Percentiles rank a stretch among this genome's conserved stretches.
Evolutionary conservation across 1,140 invertebrate species (phyloP).

Genomic region (Dreissena rostriformis): DNA sequence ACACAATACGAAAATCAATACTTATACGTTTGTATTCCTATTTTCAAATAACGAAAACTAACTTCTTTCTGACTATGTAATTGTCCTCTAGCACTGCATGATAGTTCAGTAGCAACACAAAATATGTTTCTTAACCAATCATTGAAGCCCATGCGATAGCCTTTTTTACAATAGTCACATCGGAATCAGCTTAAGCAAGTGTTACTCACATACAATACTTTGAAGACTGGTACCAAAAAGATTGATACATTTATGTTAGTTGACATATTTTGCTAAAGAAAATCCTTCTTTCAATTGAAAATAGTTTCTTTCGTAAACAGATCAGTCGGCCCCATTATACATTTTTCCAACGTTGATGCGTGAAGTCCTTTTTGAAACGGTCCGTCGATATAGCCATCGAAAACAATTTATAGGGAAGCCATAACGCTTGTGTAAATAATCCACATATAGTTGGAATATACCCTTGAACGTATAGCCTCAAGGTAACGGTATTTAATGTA

Average conservation of each 20-base stretch:
- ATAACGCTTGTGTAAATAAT: constrained; percentile 10
- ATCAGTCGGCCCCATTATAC: neutral
- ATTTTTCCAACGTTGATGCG: neutral
- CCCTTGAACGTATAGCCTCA: constrained; percentile 31
- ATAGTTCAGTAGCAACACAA: constrained; percentile 17
- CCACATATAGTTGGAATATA: constrained; percentile 12
- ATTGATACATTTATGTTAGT: constrained; percentile 12
- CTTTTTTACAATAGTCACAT: constrained; percentile 1
- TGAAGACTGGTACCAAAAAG: neutral
- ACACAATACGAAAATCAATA: too few species aligned
- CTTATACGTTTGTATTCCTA: too few species aligned
- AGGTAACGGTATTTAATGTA: constrained; percentile 53
- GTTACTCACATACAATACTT: neutral
- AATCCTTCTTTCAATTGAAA: constrained; percentile 48
- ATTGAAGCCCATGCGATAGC: neutral
- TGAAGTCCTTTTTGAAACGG: constrained; percentile 33
- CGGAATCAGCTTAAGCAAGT: constrained; percentile 23
- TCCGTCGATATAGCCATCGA: constrained; percentile 12
- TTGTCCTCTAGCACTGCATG: neutral
- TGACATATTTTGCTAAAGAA: constrained; percentile 35
- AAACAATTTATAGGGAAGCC: constrained; percentile 5
- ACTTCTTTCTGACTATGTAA: neutral
- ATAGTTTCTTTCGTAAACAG: constrained; percentile 1
- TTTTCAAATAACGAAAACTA: too few species aligned
- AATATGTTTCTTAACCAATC: constrained; percentile 34